Percentiles rank a stretch among this genome's conserved stretches.
phyloP scores from a whole-genome alignment of 2,888 invertebrate species.

The Sphinx pinastri region DNA sequence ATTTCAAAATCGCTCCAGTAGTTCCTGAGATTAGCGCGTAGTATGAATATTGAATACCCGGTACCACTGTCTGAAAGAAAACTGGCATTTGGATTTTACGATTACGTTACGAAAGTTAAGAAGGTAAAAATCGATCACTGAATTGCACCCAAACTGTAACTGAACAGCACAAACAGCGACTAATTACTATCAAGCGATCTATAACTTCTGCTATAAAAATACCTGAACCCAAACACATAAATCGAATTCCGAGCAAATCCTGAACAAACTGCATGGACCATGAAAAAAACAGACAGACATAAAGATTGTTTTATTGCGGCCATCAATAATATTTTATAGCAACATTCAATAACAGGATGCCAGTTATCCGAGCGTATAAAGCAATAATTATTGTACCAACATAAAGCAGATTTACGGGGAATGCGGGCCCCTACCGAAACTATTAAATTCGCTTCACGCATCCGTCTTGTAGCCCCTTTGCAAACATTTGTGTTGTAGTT shows the following conservation, averaged over 20 bases:
- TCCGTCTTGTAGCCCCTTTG: constrained; percentile 52
- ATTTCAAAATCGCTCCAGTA: too few relatives aligned
- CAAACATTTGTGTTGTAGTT: constrained; percentile 1
- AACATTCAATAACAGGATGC: constrained; percentile 76
- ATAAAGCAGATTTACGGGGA: constrained; percentile 78
- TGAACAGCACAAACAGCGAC: too few relatives aligned
- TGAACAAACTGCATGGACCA: constrained; percentile 36
- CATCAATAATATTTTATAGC: constrained; percentile 81
- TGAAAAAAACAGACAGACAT: constrained; percentile 65
- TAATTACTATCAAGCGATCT: not conserved
- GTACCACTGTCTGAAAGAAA: too few relatives aligned
- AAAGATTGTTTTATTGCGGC: constrained; percentile 75
- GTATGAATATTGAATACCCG: too few relatives aligned
- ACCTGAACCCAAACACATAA: not conserved
- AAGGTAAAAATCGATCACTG: too few relatives aligned
- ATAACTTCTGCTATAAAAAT: not conserved
- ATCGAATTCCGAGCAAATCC: not conserved
- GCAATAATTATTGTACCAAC: constrained; percentile 75
- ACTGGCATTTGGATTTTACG: too few relatives aligned
- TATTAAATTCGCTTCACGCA: constrained; percentile 72
- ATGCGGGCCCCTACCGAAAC: constrained; percentile 59
- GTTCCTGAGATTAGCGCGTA: too few relatives aligned
- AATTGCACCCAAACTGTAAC: too few relatives aligned
- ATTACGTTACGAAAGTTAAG: too few relatives aligned
- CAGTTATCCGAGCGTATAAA: constrained; percentile 75